phyloP scores from a whole-genome alignment of 1,140 invertebrate genomes.

The Asbolus verrucosus region DNA sequence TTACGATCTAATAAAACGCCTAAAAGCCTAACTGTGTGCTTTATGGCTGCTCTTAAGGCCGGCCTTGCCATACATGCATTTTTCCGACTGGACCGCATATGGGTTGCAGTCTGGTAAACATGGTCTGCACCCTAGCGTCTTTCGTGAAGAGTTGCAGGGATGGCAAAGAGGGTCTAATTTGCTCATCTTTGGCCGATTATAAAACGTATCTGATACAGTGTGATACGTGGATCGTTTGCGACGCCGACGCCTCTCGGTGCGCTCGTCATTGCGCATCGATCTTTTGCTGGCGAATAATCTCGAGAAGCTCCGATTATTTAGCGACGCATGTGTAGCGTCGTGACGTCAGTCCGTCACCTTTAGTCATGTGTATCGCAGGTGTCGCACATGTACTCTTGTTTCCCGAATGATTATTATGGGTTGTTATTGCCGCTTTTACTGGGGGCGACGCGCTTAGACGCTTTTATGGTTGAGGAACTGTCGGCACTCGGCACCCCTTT shows the following conservation, averaged over 20 bases:
- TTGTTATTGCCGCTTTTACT: neutral
- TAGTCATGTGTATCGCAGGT: slow-evolving; percentile 40
- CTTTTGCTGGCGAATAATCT: slow-evolving; percentile 40
- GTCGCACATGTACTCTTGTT: slow-evolving; percentile 19
- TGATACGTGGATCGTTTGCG: slow-evolving; percentile 44
- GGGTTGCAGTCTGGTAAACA: too few species aligned
- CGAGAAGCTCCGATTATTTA: slow-evolving; percentile 41
- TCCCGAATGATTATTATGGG: slow-evolving; percentile 8
- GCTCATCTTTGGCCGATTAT: neutral
- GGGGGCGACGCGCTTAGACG: too few species aligned
- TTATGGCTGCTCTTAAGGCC: too few species aligned
- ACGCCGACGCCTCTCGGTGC: slow-evolving; percentile 36
- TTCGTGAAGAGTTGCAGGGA: too few species aligned
- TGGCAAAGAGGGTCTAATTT: too few species aligned
- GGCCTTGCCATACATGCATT: too few species aligned
- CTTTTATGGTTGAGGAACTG: too few species aligned
- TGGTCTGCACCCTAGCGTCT: too few species aligned
- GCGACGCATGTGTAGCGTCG: slow-evolving; percentile 41
- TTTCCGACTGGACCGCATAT: too few species aligned
- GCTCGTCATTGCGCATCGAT: slow-evolving; percentile 47
- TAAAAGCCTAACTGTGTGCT: too few species aligned
- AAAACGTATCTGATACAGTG: slow-evolving; percentile 6
- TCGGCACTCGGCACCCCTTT: too few species aligned
- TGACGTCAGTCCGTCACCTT: slow-evolving; percentile 53
- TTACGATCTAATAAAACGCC: too few species aligned